Evolutionary conservation across 1,140 invertebrate genomes (phyloP).

Genomic region (Dendroctonus valens): DNA sequence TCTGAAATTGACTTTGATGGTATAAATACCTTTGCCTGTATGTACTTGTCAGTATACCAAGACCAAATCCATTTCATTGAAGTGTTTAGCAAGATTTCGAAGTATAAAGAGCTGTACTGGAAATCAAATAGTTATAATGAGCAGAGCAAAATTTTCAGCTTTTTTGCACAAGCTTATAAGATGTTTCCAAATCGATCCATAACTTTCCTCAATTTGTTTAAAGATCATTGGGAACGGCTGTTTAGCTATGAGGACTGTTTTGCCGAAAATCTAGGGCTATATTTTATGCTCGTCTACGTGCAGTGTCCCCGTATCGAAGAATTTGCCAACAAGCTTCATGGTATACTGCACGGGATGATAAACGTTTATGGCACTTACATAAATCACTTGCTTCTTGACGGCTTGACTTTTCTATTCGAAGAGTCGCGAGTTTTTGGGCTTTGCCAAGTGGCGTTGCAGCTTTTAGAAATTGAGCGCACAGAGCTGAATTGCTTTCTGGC

Average conservation of each 20-base stretch:
- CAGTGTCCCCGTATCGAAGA: not conserved
- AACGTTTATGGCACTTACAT: slow-evolving; percentile 2
- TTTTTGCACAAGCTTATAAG: slow-evolving; percentile 4
- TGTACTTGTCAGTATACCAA: slow-evolving; percentile 5
- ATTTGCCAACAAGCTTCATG: slow-evolving; percentile 6
- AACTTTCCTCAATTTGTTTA: slow-evolving; percentile 5
- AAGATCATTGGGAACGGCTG: slow-evolving; percentile 13
- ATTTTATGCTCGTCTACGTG: slow-evolving; percentile 4
- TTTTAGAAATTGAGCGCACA: not conserved
- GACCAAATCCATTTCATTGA: slow-evolving; percentile 2
- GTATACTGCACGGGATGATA: slow-evolving; percentile 2
- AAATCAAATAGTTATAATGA: slow-evolving; percentile 1
- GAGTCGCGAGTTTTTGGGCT: not conserved
- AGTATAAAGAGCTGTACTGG: no score
- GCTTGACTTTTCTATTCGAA: not conserved
- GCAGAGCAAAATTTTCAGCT: not conserved
- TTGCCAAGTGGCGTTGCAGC: not conserved
- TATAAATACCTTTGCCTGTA: slow-evolving; percentile 8
- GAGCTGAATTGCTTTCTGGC: slow-evolving; percentile 12
- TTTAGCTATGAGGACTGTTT: slow-evolving; percentile 16
- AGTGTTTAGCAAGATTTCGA: slow-evolving; percentile 6
- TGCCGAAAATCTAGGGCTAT: slow-evolving; percentile 4
- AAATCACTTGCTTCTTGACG: slow-evolving; percentile 1
- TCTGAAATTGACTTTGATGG: not conserved
- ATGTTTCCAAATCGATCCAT: not conserved